Percentiles rank a stretch among this genome's conserved stretches.
Conservation (phyloP, 2,113 vertebrate species). For the Tautogolabrus adspersus region DNA sequence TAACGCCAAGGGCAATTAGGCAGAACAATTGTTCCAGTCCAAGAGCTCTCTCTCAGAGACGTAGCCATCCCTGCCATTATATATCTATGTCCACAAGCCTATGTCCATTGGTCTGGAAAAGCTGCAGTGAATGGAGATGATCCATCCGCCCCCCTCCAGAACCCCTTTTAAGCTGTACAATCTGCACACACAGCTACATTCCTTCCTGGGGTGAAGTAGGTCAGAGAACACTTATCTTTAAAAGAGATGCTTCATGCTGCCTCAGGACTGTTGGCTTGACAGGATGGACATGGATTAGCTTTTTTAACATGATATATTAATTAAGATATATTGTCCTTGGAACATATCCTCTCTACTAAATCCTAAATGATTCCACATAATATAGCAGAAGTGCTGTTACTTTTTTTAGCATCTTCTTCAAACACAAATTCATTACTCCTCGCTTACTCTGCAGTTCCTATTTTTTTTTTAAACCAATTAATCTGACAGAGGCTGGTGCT, state of each 20-base stretch:
- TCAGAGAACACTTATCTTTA: slow-evolving; percentile 72
- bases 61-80: slow-evolving; percentile 67
- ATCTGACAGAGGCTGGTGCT: no score
- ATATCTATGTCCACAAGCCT: slow-evolving; percentile 60
- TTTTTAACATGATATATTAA: neutral
- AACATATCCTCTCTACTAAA: neutral
- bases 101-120: slow-evolving; percentile 74
- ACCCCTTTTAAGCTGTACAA: slow-evolving; percentile 71
- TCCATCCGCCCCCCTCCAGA: slow-evolving; percentile 49
- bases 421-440: neutral
- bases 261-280: slow-evolving; percentile 37
- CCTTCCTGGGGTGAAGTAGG: slow-evolving; percentile 70
- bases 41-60: slow-evolving; percentile 50
- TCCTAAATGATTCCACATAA: neutral
- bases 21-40: slow-evolving; percentile 56
- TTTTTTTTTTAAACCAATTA: no score
- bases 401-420: neutral
- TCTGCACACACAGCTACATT: slow-evolving; percentile 79
- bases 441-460: neutral
- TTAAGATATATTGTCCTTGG: neutral
- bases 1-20: slow-evolving; percentile 50
- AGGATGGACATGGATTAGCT: neutral
- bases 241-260: slow-evolving; percentile 48
- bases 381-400: neutral
- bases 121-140: slow-evolving; percentile 76